Evolutionary conservation across 2,888 invertebrate species (phyloP).

Genomic region (Ametastegia equiseti): DNA sequence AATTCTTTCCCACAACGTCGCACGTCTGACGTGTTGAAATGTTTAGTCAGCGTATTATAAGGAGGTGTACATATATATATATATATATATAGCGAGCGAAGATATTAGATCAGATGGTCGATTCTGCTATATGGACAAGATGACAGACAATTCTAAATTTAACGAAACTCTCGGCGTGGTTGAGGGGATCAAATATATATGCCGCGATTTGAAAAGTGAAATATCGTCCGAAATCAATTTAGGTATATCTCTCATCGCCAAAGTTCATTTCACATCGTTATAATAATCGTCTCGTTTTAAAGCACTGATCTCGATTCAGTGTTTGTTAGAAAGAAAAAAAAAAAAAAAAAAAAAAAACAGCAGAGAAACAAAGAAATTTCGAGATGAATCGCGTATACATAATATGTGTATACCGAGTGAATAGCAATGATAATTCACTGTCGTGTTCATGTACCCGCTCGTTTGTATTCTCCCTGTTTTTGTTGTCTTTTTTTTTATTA

Average conservation of each 20-base stretch:
- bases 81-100: background rate
- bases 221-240: too few species aligned
- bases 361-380: too few species aligned
- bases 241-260: too few species aligned
- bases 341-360: too few species aligned
- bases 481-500: background rate
- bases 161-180: background rate
- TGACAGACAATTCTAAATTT: slow-evolving; percentile 40
- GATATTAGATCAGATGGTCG: background rate
- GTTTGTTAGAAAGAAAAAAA: too few species aligned
- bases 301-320: too few species aligned
- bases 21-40: background rate
- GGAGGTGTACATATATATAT: background rate
- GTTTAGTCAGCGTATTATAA: background rate
- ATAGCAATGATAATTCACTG: background rate
- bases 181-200: background rate
- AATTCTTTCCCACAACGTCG: too few species aligned
- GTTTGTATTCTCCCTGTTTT: background rate
- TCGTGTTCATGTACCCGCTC: background rate
- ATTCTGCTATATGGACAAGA: slow-evolving; percentile 10
- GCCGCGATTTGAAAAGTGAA: background rate
- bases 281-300: too few species aligned
- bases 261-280: too few species aligned
- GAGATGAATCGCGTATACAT: background rate
- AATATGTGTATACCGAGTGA: too few species aligned